Evolutionary conservation across 2,113 vertebrate genomes (phyloP), one percentile per base, ranked within the genome.

Genomic region (Notothenia coriiceps): DNA sequence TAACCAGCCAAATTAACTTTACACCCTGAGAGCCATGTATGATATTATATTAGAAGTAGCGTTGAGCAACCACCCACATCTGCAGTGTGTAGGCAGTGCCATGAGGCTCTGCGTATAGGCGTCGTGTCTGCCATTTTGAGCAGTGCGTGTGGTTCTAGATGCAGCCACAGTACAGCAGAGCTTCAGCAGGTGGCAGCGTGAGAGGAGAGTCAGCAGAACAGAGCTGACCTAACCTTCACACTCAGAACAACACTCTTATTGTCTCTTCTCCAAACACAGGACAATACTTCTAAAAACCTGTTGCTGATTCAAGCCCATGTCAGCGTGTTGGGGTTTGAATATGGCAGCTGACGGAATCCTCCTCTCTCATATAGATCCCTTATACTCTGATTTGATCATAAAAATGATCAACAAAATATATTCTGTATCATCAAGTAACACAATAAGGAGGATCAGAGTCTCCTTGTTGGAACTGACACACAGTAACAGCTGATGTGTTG

Each of bases 121-220:
- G 59, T 70, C 49, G 49, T 59, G 86, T 73, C 89, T 90, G 88
- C 90, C 87, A 92, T 92, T 93, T 92, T 91, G 83, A 91, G 88
- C 74, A 81, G 59, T 61, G 56, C 77, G 75, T 60, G 51, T 51
- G 68, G 68, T 70, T 86, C 44, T 55, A 64, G 66, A 68, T 43
- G 61, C 54, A 86, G 80, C 65, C 64, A 85, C 81, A 85, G 70
- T 74, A 65, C 74, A 89, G 82, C 77, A 75, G 78, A 80, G 80
- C 73, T 87, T 84, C 89, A 92, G 89, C 88, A 94, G 91, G 89
- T 88, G 90, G 92, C 91, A 90, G 83, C 83, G 78, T 79, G 61
- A 86, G 85, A 80, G 66, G 79, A 80, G n/a, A 64, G 81, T 85
- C 80, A 75, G 65, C 68, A 84, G 61, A 65, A 70, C 18, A 62